These are phyloP conservation scores for Poeciliopsis turrubarensis DNA, from an alignment of 2,113 vertebrate genomes.

Conservation along the genomic window DNA sequence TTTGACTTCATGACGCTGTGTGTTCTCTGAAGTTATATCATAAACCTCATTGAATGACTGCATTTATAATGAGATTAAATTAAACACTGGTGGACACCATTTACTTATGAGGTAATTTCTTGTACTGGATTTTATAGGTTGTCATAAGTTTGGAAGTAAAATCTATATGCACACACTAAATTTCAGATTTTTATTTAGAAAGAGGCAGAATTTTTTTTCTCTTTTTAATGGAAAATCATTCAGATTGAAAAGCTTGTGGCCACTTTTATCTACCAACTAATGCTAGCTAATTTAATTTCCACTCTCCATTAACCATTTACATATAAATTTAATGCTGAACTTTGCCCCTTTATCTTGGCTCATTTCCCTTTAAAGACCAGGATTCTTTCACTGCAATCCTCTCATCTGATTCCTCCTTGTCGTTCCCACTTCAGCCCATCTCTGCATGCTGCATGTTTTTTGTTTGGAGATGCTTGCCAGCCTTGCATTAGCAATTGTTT, in stretches of 20 bases:
- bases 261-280: slow-evolving; percentile 29
- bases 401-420: slow-evolving; percentile 44
- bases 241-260: not conserved
- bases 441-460: slow-evolving; percentile 26
- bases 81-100: too few relatives aligned
- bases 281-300: slow-evolving; percentile 34
- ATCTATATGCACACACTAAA: not conserved
- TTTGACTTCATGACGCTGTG: too few relatives aligned
- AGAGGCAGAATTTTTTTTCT: not conserved
- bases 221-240: not conserved
- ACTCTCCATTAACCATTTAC: slow-evolving; percentile 12
- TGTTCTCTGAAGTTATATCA: too few relatives aligned
- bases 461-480: not conserved
- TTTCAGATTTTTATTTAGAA: not conserved
- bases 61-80: too few relatives aligned
- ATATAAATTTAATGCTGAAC: slow-evolving; percentile 19
- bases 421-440: slow-evolving; percentile 30
- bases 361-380: slow-evolving; percentile 31
- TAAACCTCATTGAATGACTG: too few relatives aligned
- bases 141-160: not conserved
- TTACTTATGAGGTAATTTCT: too few relatives aligned
- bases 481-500: not conserved
- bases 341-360: slow-evolving; percentile 17
- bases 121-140: too few relatives aligned
- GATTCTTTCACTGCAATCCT: slow-evolving; percentile 31